Evolutionary conservation across 2,113 vertebrate species (phyloP).

Genomic region (Plecotus auritus): DNA sequence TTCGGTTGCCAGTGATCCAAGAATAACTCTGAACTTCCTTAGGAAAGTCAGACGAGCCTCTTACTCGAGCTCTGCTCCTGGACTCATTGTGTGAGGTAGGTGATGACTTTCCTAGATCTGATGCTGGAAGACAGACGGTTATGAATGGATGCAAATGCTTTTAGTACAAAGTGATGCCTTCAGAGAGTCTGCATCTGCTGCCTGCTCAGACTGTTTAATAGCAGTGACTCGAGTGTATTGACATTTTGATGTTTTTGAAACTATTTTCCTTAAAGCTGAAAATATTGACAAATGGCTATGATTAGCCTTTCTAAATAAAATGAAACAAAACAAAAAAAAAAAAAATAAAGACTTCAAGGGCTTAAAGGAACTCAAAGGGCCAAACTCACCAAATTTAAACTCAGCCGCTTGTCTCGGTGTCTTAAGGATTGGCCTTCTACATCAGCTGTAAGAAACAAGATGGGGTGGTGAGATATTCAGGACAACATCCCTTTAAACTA

Average conservation of each 20-base stretch:
- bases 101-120: neutral
- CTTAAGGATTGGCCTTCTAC: conserved; percentile 82
- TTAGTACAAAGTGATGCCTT: too few relatives aligned
- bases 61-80: neutral
- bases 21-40: neutral
- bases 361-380: neutral
- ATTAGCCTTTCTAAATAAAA: conserved; percentile 69
- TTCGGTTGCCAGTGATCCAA: neutral
- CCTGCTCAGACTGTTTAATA: conserved; percentile 74
- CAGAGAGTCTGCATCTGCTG: conserved; percentile 63
- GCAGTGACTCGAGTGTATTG: conserved; percentile 61
- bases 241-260: conserved; percentile 73
- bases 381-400: conserved; percentile 93
- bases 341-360: neutral
- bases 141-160: neutral
- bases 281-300: conserved; percentile 64
- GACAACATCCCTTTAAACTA: neutral
- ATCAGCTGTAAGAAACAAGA: conserved; percentile 82
- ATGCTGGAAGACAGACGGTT: neutral
- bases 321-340: too few relatives aligned
- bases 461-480: neutral
- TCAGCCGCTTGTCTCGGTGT: conserved; percentile 90
- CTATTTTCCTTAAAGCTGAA: conserved; percentile 55
- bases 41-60: neutral
- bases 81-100: neutral